Percentiles rank a stretch among this genome's conserved stretches.
phyloP scores from a whole-genome alignment of 2,797 vertebrate species.

The Caiman crocodilus region DNA sequence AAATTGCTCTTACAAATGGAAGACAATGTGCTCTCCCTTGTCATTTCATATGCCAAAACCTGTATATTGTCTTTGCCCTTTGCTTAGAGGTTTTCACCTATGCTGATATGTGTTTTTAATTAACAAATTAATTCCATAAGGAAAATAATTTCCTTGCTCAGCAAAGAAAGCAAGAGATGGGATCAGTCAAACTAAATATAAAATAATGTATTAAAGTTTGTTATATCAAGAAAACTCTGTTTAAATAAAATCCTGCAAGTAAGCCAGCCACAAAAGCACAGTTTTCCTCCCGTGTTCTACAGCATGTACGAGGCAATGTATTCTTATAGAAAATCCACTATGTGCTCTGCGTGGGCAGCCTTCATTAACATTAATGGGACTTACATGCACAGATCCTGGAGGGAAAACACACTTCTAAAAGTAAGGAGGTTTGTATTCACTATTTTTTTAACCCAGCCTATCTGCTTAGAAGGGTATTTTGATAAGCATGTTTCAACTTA shows the following conservation, averaged over 20 bases:
- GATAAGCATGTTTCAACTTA: not conserved
- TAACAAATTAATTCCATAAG: constrained; percentile 20
- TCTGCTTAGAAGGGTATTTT: constrained; percentile 2
- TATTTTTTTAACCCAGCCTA: not conserved
- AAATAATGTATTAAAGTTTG: constrained; percentile 11
- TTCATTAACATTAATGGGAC: constrained; percentile 29
- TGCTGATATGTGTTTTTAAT: constrained; percentile 7
- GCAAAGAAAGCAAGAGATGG: constrained; percentile 23
- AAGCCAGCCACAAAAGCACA: not conserved
- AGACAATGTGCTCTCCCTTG: not conserved
- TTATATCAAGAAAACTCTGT: constrained; percentile 9
- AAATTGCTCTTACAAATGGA: not conserved
- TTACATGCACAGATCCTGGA: not conserved
- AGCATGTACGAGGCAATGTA: not conserved
- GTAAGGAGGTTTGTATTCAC: constrained; percentile 4
- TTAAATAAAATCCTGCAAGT: not conserved
- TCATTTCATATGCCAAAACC: not conserved
- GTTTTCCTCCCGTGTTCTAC: not conserved
- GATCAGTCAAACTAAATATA: not conserved
- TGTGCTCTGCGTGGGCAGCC: not conserved
- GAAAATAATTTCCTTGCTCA: not conserved
- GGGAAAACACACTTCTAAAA: constrained; percentile 29
- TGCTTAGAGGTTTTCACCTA: not conserved
- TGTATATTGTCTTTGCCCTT: not conserved
- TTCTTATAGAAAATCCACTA: constrained; percentile 12